Conservation (phyloP, 2,797 vertebrate species). For the Muscicapa comitata region DNA sequence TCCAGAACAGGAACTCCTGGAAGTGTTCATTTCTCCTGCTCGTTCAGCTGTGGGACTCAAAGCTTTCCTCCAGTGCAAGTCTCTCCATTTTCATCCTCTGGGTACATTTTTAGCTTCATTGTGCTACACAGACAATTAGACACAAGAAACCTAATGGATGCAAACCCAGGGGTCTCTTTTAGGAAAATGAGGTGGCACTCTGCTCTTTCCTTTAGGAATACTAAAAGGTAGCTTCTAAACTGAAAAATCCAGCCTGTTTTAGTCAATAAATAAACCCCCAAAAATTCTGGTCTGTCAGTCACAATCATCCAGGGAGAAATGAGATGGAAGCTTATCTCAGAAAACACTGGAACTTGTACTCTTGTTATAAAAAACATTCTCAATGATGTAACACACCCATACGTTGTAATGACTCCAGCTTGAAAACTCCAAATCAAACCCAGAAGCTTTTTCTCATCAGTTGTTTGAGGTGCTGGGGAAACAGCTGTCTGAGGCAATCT, state of each 20-base stretch:
- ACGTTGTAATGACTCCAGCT: not conserved
- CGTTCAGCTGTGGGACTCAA: not conserved
- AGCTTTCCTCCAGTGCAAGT: not conserved
- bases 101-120: not conserved
- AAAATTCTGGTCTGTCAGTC: not conserved
- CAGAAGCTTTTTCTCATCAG: not conserved
- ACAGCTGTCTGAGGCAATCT: not conserved
- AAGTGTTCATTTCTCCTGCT: not conserved
- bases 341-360: constrained; percentile 8
- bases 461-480: not conserved
- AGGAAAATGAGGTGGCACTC: not conserved
- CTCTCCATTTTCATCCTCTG: not conserved
- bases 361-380: not conserved
- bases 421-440: not conserved
- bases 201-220: not conserved
- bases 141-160: not conserved
- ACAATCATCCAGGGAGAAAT: not conserved
- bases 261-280: not conserved
- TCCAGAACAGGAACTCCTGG: not conserved
- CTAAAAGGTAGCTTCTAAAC: not conserved
- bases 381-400: not conserved
- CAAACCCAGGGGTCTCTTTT: not conserved
- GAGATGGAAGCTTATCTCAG: not conserved
- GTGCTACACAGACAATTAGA: not conserved
- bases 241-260: not conserved